These are phyloP conservation scores for Poecilobothrus nobilitatus DNA, from an alignment of 2,888 invertebrate species.

Conservation along the genomic window DNA sequence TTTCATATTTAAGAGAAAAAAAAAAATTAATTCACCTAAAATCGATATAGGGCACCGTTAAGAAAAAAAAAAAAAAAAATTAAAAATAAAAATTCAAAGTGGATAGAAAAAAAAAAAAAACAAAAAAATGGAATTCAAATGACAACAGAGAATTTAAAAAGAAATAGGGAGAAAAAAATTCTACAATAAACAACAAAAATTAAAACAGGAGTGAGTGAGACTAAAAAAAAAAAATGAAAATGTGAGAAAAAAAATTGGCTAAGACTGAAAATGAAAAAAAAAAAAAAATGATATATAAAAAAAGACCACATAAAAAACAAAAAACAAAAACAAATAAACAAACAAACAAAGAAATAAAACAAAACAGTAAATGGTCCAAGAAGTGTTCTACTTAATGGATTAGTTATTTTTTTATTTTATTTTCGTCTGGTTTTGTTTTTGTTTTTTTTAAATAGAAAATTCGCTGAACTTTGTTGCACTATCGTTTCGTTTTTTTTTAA, in stretches of 20 bases:
- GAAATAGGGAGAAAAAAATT: background rate
- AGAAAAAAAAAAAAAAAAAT: background rate
- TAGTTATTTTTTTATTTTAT: too few species aligned
- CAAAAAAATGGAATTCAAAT: background rate
- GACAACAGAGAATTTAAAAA: background rate
- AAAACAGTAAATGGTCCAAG: background rate
- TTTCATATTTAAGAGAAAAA: background rate
- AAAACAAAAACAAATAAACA: background rate
- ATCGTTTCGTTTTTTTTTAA: too few species aligned
- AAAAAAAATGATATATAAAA: background rate
- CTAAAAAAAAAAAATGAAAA: too few species aligned
- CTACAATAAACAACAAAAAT: background rate
- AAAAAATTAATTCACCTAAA: background rate
- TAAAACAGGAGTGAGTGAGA: too few species aligned
- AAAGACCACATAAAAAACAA: background rate
- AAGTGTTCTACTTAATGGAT: background rate
- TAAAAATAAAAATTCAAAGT: too few species aligned
- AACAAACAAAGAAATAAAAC: background rate
- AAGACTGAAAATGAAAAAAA: background rate
- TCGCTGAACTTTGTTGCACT: too few species aligned
- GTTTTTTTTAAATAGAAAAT: too few species aligned
- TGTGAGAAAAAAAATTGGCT: background rate
- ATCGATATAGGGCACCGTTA: conserved; percentile 1
- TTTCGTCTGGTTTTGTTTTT: too few species aligned
- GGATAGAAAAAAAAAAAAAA: background rate